These are phyloP conservation scores for Hirtodrosophila trivittata DNA, from an alignment of 2,888 invertebrate genomes.

Conservation along the genomic window DNA sequence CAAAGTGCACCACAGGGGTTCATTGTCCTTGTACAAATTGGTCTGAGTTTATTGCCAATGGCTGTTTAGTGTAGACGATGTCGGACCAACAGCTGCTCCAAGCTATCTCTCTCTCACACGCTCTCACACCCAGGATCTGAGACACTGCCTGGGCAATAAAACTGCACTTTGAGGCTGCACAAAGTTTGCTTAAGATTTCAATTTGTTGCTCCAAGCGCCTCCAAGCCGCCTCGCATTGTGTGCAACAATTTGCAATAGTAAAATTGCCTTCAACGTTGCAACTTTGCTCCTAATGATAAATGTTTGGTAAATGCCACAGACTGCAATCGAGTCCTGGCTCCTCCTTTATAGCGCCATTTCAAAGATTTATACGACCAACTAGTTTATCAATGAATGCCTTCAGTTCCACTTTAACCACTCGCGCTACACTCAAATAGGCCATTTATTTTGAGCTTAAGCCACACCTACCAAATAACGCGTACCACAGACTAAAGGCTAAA, in stretches of 20 bases:
- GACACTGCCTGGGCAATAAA: conserved; percentile 61
- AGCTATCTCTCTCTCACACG: conserved; percentile 7
- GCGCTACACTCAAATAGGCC: conserved; percentile 24
- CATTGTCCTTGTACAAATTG: conserved; percentile 79
- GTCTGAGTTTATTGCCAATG: conserved; percentile 75
- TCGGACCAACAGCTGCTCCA: conserved; percentile 48
- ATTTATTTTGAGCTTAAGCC: conserved; percentile 43
- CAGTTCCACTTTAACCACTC: conserved; percentile 11
- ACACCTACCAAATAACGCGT: conserved; percentile 4
- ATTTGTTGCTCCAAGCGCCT: conserved; percentile 56
- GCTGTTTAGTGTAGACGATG: conserved; percentile 54
- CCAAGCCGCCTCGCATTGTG: conserved; percentile 42
- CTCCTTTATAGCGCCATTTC: conserved; percentile 36
- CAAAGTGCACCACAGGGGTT: conserved; percentile 77
- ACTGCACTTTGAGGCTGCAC: conserved; percentile 65
- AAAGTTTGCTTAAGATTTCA: conserved; percentile 79
- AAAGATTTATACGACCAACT: conserved; percentile 55
- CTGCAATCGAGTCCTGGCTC: conserved; percentile 44
- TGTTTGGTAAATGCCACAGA: conserved; percentile 61
- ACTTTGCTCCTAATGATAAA: conserved; percentile 72
- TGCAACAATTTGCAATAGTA: conserved; percentile 70
- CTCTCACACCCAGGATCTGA: conserved; percentile 2
- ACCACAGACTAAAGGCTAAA: conserved; percentile 6
- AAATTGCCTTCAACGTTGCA: conserved; percentile 44
- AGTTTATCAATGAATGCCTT: conserved; percentile 60